Percentiles rank a stretch among this genome's conserved stretches.
These are phyloP conservation scores for Phodopus roborovskii DNA, from an alignment of 2,113 vertebrate genomes.

Conservation along the genomic window DNA sequence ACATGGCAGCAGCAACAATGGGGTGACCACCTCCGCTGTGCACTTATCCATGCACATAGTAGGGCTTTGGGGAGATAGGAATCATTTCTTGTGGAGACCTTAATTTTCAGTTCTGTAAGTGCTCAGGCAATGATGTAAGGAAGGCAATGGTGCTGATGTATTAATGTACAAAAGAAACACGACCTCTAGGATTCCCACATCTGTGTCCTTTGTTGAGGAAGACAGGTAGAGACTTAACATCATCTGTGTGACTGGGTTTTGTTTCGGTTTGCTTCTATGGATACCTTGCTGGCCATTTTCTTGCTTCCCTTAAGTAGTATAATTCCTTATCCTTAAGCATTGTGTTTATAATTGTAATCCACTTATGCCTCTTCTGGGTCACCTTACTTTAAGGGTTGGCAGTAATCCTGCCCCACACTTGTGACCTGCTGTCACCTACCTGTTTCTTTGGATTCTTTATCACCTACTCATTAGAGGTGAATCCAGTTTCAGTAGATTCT, in stretches of 20 bases:
- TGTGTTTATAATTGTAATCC: constrained; percentile 51
- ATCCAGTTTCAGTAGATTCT: constrained; percentile 20
- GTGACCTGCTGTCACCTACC: background rate
- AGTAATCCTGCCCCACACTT: constrained; percentile 56
- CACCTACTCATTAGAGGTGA: constrained; percentile 4
- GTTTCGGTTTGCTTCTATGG: background rate
- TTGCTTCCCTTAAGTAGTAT: background rate
- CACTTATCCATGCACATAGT: background rate
- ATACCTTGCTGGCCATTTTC: background rate
- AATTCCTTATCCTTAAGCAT: constrained; percentile 4
- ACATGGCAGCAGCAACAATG: background rate
- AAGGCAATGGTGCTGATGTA: background rate
- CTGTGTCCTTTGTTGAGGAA: background rate
- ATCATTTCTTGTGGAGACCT: background rate
- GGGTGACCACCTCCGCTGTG: background rate
- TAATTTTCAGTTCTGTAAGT: background rate
- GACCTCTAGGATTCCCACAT: background rate
- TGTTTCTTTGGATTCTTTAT: background rate
- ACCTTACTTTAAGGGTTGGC: constrained; percentile 16
- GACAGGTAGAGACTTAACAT: background rate
- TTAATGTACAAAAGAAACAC: background rate
- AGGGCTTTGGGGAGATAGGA: background rate
- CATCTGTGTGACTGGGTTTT: background rate
- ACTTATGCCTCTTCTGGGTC: background rate
- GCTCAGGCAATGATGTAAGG: background rate